phyloP scores from a whole-genome alignment of 2,113 vertebrate species.

The Thunnus maccoyii region DNA sequence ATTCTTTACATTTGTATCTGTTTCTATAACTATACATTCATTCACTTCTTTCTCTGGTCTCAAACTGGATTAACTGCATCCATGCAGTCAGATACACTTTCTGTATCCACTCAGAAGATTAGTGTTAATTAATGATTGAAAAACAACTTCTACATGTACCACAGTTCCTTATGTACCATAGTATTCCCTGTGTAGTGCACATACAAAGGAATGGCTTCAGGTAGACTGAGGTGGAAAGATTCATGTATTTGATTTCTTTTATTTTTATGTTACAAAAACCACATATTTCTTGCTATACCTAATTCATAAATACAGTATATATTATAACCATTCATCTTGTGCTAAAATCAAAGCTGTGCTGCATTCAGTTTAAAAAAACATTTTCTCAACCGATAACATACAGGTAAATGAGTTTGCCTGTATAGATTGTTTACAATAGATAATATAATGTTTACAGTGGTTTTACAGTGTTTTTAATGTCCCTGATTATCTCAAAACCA shows the following conservation, averaged over 20 bases:
- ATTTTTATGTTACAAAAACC: slow-evolving; percentile 65
- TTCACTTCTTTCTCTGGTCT: slow-evolving; percentile 41
- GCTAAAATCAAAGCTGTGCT: slow-evolving; percentile 78
- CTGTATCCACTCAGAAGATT: slow-evolving; percentile 34
- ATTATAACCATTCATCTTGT: slow-evolving; percentile 74
- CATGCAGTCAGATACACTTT: slow-evolving; percentile 7
- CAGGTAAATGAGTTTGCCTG: slow-evolving; percentile 40
- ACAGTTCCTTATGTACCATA: slow-evolving; percentile 30
- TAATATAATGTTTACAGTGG: slow-evolving; percentile 63
- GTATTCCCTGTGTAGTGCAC: slow-evolving; percentile 47
- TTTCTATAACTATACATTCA: slow-evolving; percentile 75
- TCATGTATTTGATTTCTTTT: slow-evolving; percentile 36
- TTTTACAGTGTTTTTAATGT: slow-evolving; percentile 70
- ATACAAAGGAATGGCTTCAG: slow-evolving; percentile 62
- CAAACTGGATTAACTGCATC: slow-evolving; percentile 26
- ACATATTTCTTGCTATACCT: slow-evolving; percentile 64
- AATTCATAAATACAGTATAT: slow-evolving; percentile 78
- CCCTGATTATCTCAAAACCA: slow-evolving; percentile 66
- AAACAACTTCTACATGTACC: slow-evolving; percentile 26
- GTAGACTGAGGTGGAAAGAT: slow-evolving; percentile 33
- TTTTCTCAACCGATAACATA: slow-evolving; percentile 57
- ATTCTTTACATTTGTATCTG: slow-evolving; percentile 57
- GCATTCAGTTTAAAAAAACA: slow-evolving; percentile 59
- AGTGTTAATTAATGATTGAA: slow-evolving; percentile 41
- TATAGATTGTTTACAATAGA: slow-evolving; percentile 52